Percentiles rank a stretch among this genome's conserved stretches.
phyloP scores from a whole-genome alignment of 2,113 vertebrate genomes.

The Oreochromis aureus region DNA sequence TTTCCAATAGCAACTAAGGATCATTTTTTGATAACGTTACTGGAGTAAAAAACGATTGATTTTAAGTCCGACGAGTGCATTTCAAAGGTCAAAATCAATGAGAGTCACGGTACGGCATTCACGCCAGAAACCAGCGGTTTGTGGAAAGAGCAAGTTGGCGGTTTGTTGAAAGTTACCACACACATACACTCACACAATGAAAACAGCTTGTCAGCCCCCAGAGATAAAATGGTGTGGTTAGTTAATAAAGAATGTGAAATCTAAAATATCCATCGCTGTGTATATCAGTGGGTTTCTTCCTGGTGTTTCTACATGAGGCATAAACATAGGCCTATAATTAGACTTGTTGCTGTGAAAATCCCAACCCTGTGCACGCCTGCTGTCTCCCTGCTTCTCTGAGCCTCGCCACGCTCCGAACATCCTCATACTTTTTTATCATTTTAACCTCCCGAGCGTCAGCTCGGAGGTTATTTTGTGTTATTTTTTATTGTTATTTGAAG shows the following conservation, averaged over 20 bases:
- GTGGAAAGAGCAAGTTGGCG: background rate
- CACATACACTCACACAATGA: background rate
- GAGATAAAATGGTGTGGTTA: background rate
- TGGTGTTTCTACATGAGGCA: background rate
- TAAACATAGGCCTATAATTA: constrained; percentile 35
- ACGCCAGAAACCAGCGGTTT: background rate
- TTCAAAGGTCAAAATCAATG: background rate
- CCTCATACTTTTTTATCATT: background rate
- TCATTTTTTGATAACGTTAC: background rate
- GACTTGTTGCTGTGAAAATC: constrained; percentile 19
- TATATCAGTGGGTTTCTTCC: background rate
- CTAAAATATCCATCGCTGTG: background rate
- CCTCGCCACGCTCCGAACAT: background rate
- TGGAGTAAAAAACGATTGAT: background rate
- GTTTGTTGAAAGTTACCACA: background rate
- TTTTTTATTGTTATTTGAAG: constrained; percentile 45
- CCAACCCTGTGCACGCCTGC: background rate
- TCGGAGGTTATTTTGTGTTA: constrained; percentile 6
- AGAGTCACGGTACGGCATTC: background rate
- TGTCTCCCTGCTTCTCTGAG: background rate
- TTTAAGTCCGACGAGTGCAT: background rate
- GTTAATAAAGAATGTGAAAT: background rate
- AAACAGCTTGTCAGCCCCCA: background rate
- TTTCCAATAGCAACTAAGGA: background rate
- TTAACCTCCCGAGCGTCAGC: constrained; percentile 18